A percentile compares a stretch with the other conserved stretches of the same genome.
These are phyloP conservation scores for Lycophotia porphyrea DNA, from an alignment of 2,888 invertebrate species.

Conservation along the genomic window DNA sequence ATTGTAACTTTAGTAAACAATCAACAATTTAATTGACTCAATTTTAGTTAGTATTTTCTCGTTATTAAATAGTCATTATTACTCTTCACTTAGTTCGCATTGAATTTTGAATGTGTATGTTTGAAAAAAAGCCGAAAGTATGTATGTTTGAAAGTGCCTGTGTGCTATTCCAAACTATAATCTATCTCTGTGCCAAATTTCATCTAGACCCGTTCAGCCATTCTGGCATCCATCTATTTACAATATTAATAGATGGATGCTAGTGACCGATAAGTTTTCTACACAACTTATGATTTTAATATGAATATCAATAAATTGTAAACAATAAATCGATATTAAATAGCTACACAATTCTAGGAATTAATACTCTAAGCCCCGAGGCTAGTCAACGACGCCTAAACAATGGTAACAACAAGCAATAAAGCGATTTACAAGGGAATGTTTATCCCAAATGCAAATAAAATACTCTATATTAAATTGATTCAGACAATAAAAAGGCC, in stretches of 20 bases:
- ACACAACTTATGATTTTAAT: background rate
- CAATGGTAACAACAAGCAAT: conserved; percentile 3
- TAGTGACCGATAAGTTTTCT: no score
- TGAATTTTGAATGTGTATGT: no score
- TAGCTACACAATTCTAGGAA: background rate
- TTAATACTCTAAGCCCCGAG: background rate
- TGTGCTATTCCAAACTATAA: no score
- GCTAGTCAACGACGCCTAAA: background rate
- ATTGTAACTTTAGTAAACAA: background rate
- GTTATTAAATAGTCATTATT: no score
- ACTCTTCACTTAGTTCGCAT: no score
- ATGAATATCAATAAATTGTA: background rate
- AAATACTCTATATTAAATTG: conserved; percentile 26
- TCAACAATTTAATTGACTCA: background rate
- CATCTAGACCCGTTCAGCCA: no score
- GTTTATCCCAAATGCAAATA: conserved; percentile 16
- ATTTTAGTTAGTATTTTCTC: no score
- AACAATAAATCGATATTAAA: background rate
- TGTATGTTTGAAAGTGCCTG: no score
- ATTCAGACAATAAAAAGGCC: conserved; percentile 11
- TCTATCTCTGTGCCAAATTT: no score
- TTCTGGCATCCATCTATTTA: no score
- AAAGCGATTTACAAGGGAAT: conserved; percentile 13
- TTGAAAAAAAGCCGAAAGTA: no score
- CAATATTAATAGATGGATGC: no score